A percentile compares a stretch with the other conserved stretches of the same genome.
Conservation (phyloP, 2,113 vertebrate species). For the Thomomys bottae region DNA sequence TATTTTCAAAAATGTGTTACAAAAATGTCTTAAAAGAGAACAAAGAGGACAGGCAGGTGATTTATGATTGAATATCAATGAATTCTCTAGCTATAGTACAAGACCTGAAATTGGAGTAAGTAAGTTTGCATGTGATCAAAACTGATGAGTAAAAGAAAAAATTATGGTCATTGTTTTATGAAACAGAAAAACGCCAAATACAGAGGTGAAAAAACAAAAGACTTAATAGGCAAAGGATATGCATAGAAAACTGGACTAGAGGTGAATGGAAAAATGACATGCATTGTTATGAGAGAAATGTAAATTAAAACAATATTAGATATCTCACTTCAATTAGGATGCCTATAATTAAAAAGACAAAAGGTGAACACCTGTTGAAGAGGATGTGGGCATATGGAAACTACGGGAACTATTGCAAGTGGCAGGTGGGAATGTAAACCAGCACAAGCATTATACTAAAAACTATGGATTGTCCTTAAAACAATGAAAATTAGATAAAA, state of each 20-base stretch:
- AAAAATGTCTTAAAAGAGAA: conserved; percentile 39
- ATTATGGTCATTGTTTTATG: not conserved
- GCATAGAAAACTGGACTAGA: not conserved
- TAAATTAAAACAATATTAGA: not conserved
- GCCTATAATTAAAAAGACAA: not conserved
- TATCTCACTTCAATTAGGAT: not conserved
- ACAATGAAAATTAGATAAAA: not conserved
- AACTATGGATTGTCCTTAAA: not conserved
- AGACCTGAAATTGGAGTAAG: not conserved
- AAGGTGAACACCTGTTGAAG: not conserved
- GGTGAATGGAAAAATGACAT: not conserved
- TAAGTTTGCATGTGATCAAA: conserved; percentile 15
- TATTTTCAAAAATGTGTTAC: conserved; percentile 36
- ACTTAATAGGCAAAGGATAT: not conserved
- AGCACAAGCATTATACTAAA: not conserved
- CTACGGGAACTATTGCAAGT: too few relatives aligned
- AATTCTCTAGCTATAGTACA: not conserved
- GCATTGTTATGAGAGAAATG: not conserved
- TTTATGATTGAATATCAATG: conserved; percentile 59
- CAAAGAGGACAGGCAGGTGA: conserved; percentile 24
- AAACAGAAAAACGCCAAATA: not conserved
- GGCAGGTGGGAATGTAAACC: too few relatives aligned
- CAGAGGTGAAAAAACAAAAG: not conserved
- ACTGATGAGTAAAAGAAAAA: not conserved
- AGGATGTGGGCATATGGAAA: not conserved